A percentile compares a stretch with the other conserved stretches of the same genome.
Evolutionary conservation across 2,888 invertebrate species (phyloP).

Genomic region (Archips crataeganus): DNA sequence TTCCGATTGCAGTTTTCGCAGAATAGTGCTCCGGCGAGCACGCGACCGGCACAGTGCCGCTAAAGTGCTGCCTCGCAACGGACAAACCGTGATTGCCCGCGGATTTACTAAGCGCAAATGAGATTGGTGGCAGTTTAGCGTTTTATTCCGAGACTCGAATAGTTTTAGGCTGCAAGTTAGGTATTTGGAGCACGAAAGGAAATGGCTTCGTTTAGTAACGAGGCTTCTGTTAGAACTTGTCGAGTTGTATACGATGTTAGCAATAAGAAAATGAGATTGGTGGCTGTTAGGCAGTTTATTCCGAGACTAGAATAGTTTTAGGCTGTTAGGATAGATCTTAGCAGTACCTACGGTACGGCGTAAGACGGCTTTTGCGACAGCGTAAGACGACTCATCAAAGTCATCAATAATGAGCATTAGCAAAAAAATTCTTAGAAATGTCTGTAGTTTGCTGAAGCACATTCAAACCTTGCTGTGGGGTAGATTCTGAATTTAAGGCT

Average conservation of each 20-base stretch:
- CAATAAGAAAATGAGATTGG: slow-evolving; percentile 32
- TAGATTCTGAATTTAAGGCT: too few species aligned
- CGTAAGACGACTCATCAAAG: too few species aligned
- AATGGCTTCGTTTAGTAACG: background rate
- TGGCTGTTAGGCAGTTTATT: slow-evolving; percentile 27
- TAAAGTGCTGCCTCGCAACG: slow-evolving; percentile 39
- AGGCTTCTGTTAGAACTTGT: background rate
- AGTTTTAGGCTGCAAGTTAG: slow-evolving; percentile 6
- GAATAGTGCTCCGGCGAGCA: slow-evolving; percentile 19
- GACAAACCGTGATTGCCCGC: slow-evolving; percentile 28
- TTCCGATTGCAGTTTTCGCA: background rate
- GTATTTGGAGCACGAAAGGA: background rate
- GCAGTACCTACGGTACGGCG: background rate
- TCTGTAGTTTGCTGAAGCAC: too few species aligned
- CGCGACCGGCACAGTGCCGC: slow-evolving; percentile 37
- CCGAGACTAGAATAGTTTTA: slow-evolving; percentile 1
- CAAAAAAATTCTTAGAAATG: too few species aligned
- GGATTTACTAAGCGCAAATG: slow-evolving; percentile 40
- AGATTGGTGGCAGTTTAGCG: slow-evolving; percentile 34
- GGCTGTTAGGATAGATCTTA: background rate
- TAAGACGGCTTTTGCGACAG: too few species aligned
- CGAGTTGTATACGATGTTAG: background rate
- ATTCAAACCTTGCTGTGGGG: too few species aligned
- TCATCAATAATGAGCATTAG: too few species aligned
- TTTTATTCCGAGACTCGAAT: slow-evolving; percentile 23